Base-by-base conservation (phyloP, 53 echinoderm and acorn worm genomes). In the Pentamera pediparva region DNA sequence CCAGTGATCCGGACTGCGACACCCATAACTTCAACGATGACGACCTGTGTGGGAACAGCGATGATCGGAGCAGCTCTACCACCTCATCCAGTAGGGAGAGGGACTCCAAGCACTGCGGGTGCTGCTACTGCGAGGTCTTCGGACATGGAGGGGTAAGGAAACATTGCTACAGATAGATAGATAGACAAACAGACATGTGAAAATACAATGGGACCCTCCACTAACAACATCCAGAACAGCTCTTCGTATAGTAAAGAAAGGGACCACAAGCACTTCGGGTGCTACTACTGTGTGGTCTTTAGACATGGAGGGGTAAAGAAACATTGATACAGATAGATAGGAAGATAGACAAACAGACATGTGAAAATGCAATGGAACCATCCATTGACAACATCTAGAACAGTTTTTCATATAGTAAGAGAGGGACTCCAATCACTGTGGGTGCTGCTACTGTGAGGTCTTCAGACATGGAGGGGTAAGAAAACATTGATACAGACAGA, bases 361-460 rank as follows among this genome's bases (percentile, higher is more conserved):
- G n/a, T n/a, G n/a, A n/a, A n/a, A n/a, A n/a, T n/a, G n/a, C n/a
- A n/a, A n/a, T n/a, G n/a, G n/a, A n/a, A n/a, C n/a, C n/a, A n/a
- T n/a, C n/a, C n/a, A n/a, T n/a, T n/a, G n/a, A n/a, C n/a, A n/a
- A n/a, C n/a, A n/a, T n/a, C n/a, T n/a, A n/a, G n/a, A n/a, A n/a
- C n/a, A n/a, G n/a, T 12, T 80, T 76, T 1, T 82, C 78, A 49
- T 86, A 86, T 22, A 91, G 83, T 39, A 59, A 41, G 98, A 92
- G 76, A 71, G 90, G 27, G 98, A 98, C 30, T 91, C 91, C 74
- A 98, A 98, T 62, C 90, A 91, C 65, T 98, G 98, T 67, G 98
- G 92, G 70, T 98, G 98, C 82, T 98, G 88, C 84, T 98, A 91
- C 75, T 98, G 98, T 62, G 98, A 98, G 62, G 92, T 98, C 83